Conservation (phyloP, 2,797 vertebrate species). For the Urocyon cinereoargenteus region DNA sequence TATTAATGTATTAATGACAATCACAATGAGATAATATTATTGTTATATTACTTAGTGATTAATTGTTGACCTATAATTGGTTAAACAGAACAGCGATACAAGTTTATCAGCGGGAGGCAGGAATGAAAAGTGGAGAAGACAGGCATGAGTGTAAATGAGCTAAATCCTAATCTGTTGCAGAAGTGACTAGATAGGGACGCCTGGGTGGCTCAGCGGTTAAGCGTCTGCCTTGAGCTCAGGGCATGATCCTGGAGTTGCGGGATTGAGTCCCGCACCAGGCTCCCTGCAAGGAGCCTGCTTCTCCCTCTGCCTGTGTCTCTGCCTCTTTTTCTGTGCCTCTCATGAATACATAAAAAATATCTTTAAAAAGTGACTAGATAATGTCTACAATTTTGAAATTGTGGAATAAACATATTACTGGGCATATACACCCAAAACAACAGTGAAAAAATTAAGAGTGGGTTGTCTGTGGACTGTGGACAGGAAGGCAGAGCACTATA, state of each 20-base stretch:
- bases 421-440: background rate
- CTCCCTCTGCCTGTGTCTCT: too few species aligned
- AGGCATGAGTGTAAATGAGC: background rate
- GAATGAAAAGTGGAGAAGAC: background rate
- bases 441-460: background rate
- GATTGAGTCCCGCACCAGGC: too few species aligned
- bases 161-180: background rate
- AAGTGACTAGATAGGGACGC: background rate
- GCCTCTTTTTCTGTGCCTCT: too few species aligned
- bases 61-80: background rate
- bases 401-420: background rate
- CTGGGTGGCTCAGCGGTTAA: too few species aligned
- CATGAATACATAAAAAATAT: too few species aligned
- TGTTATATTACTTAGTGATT: background rate
- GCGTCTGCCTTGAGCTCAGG: too few species aligned
- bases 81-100: background rate
- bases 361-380: background rate
- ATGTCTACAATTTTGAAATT: background rate
- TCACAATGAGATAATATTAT: background rate
- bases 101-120: background rate
- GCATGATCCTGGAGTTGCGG: too few species aligned
- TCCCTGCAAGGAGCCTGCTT: too few species aligned
- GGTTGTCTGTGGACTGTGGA: background rate
- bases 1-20: background rate
- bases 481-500: background rate